Evolutionary conservation across 1,140 invertebrate genomes (phyloP).

Genomic region (Penaeus vannamei): DNA sequence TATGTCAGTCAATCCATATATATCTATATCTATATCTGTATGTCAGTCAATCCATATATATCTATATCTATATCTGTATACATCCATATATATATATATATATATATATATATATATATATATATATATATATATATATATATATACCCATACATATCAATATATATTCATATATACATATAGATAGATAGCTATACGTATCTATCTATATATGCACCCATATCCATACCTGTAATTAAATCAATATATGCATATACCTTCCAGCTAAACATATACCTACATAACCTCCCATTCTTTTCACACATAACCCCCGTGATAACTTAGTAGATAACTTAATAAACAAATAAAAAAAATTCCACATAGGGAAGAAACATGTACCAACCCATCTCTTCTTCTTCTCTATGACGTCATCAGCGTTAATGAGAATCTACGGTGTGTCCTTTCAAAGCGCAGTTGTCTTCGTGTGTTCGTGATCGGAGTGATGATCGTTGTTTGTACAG

Average conservation of each 20-base stretch:
- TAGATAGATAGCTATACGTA: background rate
- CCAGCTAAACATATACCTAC: background rate
- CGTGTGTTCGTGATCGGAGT: too few relatives aligned
- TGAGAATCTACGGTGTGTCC: too few relatives aligned
- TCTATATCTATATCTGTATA: background rate
- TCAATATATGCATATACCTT: background rate
- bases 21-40: background rate
- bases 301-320: too few relatives aligned
- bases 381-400: too few relatives aligned
- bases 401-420: too few relatives aligned
- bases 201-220: background rate
- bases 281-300: background rate
- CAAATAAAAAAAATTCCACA: too few relatives aligned
- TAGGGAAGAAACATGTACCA: too few relatives aligned
- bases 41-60: background rate
- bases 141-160: background rate
- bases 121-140: background rate
- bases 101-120: conserved; percentile 13
- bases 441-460: too few relatives aligned
- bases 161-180: background rate
- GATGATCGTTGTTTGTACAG: too few relatives aligned
- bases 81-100: background rate
- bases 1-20: background rate
- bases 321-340: too few relatives aligned
- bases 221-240: background rate